Evolutionary conservation across 1,140 invertebrate genomes (phyloP), one percentile per base, ranked within the genome.

Genomic region (Aphelinus atriplicis): DNA sequence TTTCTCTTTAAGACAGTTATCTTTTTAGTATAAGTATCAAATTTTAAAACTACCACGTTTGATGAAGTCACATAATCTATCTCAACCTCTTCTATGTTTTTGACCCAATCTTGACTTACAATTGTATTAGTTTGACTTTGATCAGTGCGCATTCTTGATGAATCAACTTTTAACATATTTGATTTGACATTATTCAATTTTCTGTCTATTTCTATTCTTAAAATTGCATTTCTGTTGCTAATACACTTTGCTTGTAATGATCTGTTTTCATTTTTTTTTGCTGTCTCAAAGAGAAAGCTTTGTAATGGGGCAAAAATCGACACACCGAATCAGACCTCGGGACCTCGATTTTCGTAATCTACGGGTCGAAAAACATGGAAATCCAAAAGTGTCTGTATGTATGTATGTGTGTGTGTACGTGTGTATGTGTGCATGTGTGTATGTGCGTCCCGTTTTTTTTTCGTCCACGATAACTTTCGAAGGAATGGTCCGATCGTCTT

Each of bases 41-140:
- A 57, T 64, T 76, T 79, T 62, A 79, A 82, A 71, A 79, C 79
- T 7, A 81, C 79, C 26, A 76, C 64, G 42, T 76, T 73, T 3
- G 77, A 77, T 53, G 62, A 50, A 1, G 58, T 57, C 50, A 79
- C 57, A 9, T 78, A 9, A 61, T 60, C 47, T 71, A 69, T 65
- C 75, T 74, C 57, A 73, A 47, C 9, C 73, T 47, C 9, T 69
- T 65, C 7, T 50, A 62, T 9, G 46, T 53, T 53, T 65, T 53
- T 65, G 47, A 3, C 4, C 50, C 10, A 55, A 46, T n/a, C 26
- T 57, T 62, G 47, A 62, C 47, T 42, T 61, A 1, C 42, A 10
- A 53, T 26, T 60, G 42, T 4, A 45, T 69, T 69, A 1, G 10
- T 60, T 58, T 50, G 7, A 60, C 67, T 56, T 51, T 75, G 62